These are phyloP conservation scores for Parnassius apollo DNA, from an alignment of 2,888 invertebrate genomes.

Conservation along the genomic window DNA sequence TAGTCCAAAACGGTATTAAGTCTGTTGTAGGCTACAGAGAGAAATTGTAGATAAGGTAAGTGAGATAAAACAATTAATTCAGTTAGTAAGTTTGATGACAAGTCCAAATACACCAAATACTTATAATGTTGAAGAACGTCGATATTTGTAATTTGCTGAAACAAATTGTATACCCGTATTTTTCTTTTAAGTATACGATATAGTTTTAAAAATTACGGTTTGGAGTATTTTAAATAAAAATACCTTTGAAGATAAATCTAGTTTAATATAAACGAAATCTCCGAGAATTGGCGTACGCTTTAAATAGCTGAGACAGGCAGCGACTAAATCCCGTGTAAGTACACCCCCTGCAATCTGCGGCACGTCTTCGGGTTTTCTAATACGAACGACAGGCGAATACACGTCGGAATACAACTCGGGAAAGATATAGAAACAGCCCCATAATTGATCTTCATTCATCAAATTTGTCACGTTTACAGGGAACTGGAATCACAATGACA, in stretches of 20 bases:
- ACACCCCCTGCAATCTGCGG: conserved; percentile 63
- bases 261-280: conserved; percentile 79
- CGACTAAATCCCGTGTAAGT: conserved; percentile 76
- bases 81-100: conserved; percentile 79
- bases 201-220: neutral
- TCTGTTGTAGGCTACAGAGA: conserved; percentile 80
- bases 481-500: conserved; percentile 45
- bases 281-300: conserved; percentile 76
- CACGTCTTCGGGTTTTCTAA: conserved; percentile 51
- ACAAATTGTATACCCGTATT: conserved; percentile 28
- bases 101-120: conserved; percentile 81
- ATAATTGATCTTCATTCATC: conserved; percentile 64
- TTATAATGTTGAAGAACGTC: conserved; percentile 75
- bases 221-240: neutral
- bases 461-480: conserved; percentile 54
- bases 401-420: conserved; percentile 61
- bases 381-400: conserved; percentile 57
- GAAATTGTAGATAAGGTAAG: conserved; percentile 79
- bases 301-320: conserved; percentile 74
- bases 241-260: conserved; percentile 69
- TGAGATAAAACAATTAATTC: conserved; percentile 74
- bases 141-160: conserved; percentile 69
- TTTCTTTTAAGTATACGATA: neutral
- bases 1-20: conserved; percentile 77
- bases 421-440: conserved; percentile 71